Evolutionary conservation across 1,140 invertebrate genomes (phyloP).

Genomic region (Aphelinus certus): DNA sequence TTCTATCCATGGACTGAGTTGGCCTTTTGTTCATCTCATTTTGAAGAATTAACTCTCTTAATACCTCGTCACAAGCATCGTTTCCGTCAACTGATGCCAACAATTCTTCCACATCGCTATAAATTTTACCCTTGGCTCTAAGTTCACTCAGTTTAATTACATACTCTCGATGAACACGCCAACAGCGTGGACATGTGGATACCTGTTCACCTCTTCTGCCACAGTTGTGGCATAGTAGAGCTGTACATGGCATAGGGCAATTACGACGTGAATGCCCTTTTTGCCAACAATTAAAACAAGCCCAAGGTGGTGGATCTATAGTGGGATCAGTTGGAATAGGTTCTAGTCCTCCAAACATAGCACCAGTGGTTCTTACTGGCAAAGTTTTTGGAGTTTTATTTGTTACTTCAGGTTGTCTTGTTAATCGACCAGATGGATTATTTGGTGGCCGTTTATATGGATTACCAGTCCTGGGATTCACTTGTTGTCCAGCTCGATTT

Average conservation of each 20-base stretch:
- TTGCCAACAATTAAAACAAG: slow-evolving; percentile 32
- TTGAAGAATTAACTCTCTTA: not conserved
- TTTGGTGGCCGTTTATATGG: not conserved
- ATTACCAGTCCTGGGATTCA: not conserved
- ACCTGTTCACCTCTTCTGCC: slow-evolving; percentile 20
- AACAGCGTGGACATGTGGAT: slow-evolving; percentile 12
- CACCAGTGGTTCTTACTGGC: not conserved
- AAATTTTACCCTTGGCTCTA: not conserved
- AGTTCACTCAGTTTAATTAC: too few relatives aligned
- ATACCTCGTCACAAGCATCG: not conserved
- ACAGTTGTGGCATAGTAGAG: slow-evolving; percentile 12
- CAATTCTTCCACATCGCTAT: not conserved
- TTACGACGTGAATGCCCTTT: not conserved
- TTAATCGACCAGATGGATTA: too few relatives aligned
- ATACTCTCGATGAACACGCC: not conserved
- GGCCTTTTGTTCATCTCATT: not conserved
- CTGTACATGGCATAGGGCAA: not conserved
- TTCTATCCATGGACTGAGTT: too few relatives aligned
- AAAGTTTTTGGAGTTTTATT: not conserved
- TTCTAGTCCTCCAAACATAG: slow-evolving; percentile 8
- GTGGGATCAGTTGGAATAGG: slow-evolving; percentile 9
- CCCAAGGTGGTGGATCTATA: slow-evolving; percentile 16
- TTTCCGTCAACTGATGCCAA: not conserved
- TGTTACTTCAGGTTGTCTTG: too few relatives aligned
- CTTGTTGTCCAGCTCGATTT: slow-evolving; percentile 1